Evolutionary conservation across 92 coral and sea anemone genomes (phyloP).

Genomic region (Palythoa caribaeorum): DNA sequence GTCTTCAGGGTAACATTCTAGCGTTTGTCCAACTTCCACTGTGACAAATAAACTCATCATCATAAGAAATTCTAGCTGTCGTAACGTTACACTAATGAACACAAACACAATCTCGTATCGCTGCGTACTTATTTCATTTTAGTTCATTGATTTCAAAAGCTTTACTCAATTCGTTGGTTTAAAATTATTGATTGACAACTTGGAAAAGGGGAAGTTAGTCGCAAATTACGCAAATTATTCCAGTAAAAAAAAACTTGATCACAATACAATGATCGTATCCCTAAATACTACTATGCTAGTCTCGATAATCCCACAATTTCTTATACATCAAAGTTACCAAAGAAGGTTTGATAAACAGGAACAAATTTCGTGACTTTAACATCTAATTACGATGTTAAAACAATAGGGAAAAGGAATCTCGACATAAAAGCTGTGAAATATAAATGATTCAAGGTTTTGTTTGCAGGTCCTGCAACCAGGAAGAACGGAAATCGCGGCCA

Average conservation of each 20-base stretch:
- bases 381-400: not conserved
- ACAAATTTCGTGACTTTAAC: not conserved
- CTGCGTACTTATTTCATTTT: not conserved
- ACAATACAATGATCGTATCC: not conserved
- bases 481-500: conserved; percentile 29
- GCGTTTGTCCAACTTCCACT: conserved; percentile 66
- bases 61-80: not conserved
- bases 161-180: too few relatives aligned
- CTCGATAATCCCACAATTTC: not conserved
- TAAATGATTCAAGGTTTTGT: conserved; percentile 31
- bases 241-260: not conserved
- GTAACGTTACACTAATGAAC: not conserved
- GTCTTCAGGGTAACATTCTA: conserved; percentile 59
- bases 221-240: not conserved
- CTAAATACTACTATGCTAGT: not conserved
- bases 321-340: conserved; percentile 9
- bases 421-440: not conserved
- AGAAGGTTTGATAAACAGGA: not conserved
- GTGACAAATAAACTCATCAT: conserved; percentile 11
- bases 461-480: conserved; percentile 20
- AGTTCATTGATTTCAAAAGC: not conserved
- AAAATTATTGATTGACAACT: not conserved
- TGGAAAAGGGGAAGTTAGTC: not conserved
- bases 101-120: not conserved
- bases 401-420: conserved; percentile 23